Evolutionary conservation across 2,888 invertebrate genomes (phyloP), one percentile per base, ranked within the genome.

Genomic region (Yponomeuta evonymella): DNA sequence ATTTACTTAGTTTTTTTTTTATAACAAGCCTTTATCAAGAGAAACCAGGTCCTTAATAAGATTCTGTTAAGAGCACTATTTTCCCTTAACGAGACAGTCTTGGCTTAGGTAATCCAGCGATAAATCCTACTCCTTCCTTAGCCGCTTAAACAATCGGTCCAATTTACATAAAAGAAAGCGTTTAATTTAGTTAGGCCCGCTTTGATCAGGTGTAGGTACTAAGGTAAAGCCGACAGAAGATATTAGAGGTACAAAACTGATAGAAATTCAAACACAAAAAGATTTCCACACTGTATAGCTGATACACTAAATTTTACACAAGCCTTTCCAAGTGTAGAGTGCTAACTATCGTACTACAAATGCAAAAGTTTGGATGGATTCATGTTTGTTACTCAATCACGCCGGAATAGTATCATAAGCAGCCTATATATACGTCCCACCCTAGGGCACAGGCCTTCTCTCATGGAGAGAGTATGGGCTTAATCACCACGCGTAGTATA

Each of bases 81-180:
- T 58, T 58, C 51, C 51, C 51, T 15, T 58, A 58, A 58, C 51
- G 51, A 58, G 80, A 82, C 78, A 76, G 77, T 76, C 73, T 74
- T 74, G 73, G 74, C 73, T 73, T 80, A 43, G 43, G 43, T 43
- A 81, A 83, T 79, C 78, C 75, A 72, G 73, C 78, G 79, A 85
- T 85, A 81, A 82, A 86, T 86, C 79, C 51, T 76, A 77, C 77
- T 73, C 75, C 75, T 75, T 78, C 79, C 76, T 77, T 77, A 76
- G 75, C 74, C 79, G 75, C 77, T 85, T 80, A 85, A 88, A 89
- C 87, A 86, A 87, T 87, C 80, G 83, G 83, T 82, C 83, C n/a
- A 82, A 88, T 89, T 89, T 81, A 86, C 86, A 89, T 88, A 86
- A 87, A 89, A 88, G 86, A 88, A 89, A 90, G 86, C 88, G 81